Base-by-base conservation (phyloP, 1,140 invertebrate species). In the Tetragnatha versicolor region DNA sequence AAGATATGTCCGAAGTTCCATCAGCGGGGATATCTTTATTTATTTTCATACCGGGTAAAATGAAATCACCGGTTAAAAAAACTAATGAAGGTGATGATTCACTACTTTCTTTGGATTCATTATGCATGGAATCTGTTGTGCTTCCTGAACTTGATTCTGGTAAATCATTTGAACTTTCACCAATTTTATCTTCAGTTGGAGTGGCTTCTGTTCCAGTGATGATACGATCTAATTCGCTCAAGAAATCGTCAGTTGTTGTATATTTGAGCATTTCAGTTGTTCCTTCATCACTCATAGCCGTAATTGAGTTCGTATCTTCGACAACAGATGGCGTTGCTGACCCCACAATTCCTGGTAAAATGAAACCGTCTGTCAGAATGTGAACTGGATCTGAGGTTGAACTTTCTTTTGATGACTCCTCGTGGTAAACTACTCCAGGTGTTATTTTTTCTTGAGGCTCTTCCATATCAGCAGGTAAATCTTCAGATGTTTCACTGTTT, bases 331-430 rank as follows among this genome's bases (percentile, higher is more conserved):
- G 10, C 49, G 45, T 12, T 7, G 22, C n/a, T 49, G 42, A 27
- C 9, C 63, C 39, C 2, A 47, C n/a, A 14, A 17, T 33, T 17
- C 6, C 53, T 14, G 78, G 78, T n/a, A 79, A 27, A 51, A 79
- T 72, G 29, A 79, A 79, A 20, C 78, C 45, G 31, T 79, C 78
- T 27, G 78, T 79, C 14, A 79, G 31, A 22, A 69, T 79, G 31
- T 72, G 58, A 12, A 53, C 17, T 35, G 33, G 31, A 29, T 79
- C 51, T 3, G 53, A 14, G 4, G 47, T 9, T 33, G 20, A 1
- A 6, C 17, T 3, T 61, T 22, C 0, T 37, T 45, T 20, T 31
- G 6, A 1, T 33, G n/a, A n/a, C 29, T 45, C 65, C 39, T 61
- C 68, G n/a, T 10, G 55, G 55, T 72, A 72, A 14, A 61, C 33